A percentile compares a stretch with the other conserved stretches of the same genome.
Evolutionary conservation across 30 jellyfish, hydroid and myxozoan genomes (phyloP).

Genomic region (Mastigias papua): DNA sequence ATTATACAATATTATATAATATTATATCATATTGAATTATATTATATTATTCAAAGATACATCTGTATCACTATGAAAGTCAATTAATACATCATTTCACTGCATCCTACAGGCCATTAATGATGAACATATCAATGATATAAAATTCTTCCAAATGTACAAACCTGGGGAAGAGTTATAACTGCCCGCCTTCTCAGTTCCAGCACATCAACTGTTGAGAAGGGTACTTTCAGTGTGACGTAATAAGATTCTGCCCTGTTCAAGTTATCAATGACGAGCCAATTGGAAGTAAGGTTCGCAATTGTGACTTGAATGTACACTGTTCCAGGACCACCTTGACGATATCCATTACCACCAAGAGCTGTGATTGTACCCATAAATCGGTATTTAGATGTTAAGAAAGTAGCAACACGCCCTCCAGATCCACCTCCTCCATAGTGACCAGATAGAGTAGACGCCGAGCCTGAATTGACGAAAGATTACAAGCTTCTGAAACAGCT

Average conservation of each 20-base stretch:
- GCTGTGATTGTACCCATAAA: conserved; percentile 52
- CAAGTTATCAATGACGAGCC: conserved; percentile 60
- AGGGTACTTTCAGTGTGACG: conserved; percentile 45
- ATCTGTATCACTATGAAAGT: too few relatives aligned
- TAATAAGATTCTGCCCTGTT: conserved; percentile 57
- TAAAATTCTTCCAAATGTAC: too few relatives aligned
- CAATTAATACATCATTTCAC: too few relatives aligned
- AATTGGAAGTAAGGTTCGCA: conserved; percentile 16
- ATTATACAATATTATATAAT: too few relatives aligned
- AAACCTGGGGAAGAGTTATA: conserved; percentile 53
- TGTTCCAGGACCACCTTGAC: conserved; percentile 78
- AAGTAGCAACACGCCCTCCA: conserved; percentile 64
- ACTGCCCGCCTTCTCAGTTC: conserved; percentile 49
- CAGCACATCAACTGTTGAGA: conserved; percentile 50
- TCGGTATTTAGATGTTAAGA: conserved; percentile 32
- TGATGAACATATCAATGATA: too few relatives aligned
- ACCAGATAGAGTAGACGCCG: background rate
- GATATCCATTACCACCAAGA: conserved; percentile 55
- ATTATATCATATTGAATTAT: background rate
- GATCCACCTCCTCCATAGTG: conserved; percentile 75
- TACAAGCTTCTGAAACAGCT: too few relatives aligned
- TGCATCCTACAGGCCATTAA: too few relatives aligned
- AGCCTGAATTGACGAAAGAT: too few relatives aligned
- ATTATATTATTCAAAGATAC: too few relatives aligned
- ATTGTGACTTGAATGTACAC: conserved; percentile 35